Conservation (phyloP, 2,797 vertebrate genomes). For the Enteromius anoplus region DNA sequence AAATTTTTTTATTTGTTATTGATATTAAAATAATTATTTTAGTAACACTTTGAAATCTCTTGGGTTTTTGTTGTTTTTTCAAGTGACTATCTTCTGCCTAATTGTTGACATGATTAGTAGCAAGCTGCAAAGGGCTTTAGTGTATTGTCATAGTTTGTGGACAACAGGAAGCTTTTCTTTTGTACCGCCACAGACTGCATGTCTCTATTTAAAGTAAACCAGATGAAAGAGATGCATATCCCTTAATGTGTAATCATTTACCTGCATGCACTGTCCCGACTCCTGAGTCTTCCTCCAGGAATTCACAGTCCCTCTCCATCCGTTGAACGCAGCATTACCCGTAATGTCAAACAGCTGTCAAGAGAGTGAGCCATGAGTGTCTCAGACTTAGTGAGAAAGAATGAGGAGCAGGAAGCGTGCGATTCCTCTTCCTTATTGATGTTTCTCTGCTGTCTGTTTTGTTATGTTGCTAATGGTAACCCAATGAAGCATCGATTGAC, state of each 20-base stretch:
- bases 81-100: not conserved
- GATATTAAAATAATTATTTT: not conserved
- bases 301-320: slow-evolving; percentile 44
- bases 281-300: slow-evolving; percentile 55
- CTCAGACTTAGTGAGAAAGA: slow-evolving; percentile 36
- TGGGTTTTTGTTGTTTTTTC: not conserved
- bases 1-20: not conserved
- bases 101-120: slow-evolving; percentile 26
- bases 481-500: slow-evolving; percentile 52
- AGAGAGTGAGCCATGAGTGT: slow-evolving; percentile 50
- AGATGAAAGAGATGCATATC: slow-evolving; percentile 66
- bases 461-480: slow-evolving; percentile 61
- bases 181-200: slow-evolving; percentile 56
- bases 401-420: slow-evolving; percentile 28
- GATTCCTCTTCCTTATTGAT: slow-evolving; percentile 48
- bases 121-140: slow-evolving; percentile 30
- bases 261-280: slow-evolving; percentile 62
- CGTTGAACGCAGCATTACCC: slow-evolving; percentile 37
- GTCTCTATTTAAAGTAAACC: slow-evolving; percentile 67
- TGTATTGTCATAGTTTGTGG: slow-evolving; percentile 50
- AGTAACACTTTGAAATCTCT: not conserved
- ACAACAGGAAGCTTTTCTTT: slow-evolving; percentile 45
- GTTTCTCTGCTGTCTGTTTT: slow-evolving; percentile 58
- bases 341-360: slow-evolving; percentile 65
- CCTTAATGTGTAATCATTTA: slow-evolving; percentile 65